Conservation (phyloP, 2,113 vertebrate species). For the Hymenochirus boettgeri region DNA sequence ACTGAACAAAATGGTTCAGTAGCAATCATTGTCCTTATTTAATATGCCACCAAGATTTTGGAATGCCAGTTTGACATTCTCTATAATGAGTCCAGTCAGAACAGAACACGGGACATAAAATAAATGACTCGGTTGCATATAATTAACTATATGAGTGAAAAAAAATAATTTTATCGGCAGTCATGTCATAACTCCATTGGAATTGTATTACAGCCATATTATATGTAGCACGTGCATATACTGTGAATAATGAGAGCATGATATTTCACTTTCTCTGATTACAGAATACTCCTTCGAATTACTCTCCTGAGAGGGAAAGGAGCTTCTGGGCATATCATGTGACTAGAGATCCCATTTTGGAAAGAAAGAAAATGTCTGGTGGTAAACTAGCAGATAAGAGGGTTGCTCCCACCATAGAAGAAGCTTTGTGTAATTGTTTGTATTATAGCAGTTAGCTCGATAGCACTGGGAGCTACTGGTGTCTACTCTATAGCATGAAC, state of each 20-base stretch:
- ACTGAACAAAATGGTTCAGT: not conserved
- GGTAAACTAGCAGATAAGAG: no score
- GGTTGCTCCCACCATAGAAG: no score
- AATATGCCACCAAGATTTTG: constrained; percentile 10
- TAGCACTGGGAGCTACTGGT: no score
- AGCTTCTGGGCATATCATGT: constrained; percentile 42
- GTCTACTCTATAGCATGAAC: no score
- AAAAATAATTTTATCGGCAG: constrained; percentile 90
- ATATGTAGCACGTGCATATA: constrained; percentile 62
- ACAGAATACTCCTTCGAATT: constrained; percentile 58
- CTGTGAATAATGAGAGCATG: constrained; percentile 78
- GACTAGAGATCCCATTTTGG: constrained; percentile 58
- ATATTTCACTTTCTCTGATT: constrained; percentile 92
- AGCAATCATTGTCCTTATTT: constrained; percentile 9
- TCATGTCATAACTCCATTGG: constrained; percentile 86
- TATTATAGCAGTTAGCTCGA: no score
- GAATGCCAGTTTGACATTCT: constrained; percentile 5
- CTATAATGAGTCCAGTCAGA: constrained; percentile 45
- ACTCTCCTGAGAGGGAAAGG: no score
- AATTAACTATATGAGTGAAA: constrained; percentile 83
- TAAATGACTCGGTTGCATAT: constrained; percentile 73
- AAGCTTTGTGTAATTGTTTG: no score
- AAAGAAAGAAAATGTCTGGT: constrained; percentile 2
- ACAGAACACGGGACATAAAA: constrained; percentile 63
- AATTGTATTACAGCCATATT: constrained; percentile 81